Evolutionary conservation across 2,888 invertebrate genomes (phyloP), one percentile per base, ranked within the genome.

Genomic region (Pomacea canaliculata): DNA sequence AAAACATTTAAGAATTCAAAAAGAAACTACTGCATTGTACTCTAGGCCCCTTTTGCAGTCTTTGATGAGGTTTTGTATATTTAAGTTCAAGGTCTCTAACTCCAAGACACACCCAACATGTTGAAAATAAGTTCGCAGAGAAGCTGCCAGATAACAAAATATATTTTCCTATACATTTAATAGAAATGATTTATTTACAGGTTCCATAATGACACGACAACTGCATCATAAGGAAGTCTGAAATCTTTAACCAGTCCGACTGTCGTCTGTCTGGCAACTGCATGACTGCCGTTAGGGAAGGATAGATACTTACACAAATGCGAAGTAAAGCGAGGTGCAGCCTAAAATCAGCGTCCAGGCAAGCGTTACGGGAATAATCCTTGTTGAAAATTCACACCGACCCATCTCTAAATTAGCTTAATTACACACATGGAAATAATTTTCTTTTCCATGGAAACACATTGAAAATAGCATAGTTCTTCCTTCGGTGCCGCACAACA

Each of bases 341-440:
- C 95, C 95, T 91, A 99, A 93, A 88, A 99, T 94, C 91, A 99
- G 93, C 87, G 95, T 95, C 99, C 99, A 99, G 91, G 99, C 98
- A 93, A 97, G 96, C 91, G 96, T 96, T 92, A 98, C 98, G 92
- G 99, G 99, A 70, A 88, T 87, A 72, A 87, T 86, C 73, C 83
- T 82, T 23, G 87, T 85, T 76, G 87, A 88, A 75, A 85, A 84
- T 82, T 86, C 87, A 79, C 88, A 88, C 80, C 84, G 82, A 76
- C 85, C 79, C 87, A 88, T 87, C 73, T 70, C 84, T 80, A 70
- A 46, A 77, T 77, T 67, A 73, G 67, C 76, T 77, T 77, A 71
- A 69, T 67, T 72, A 77, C 66, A 69, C 71, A 71, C 48, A 71
- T 73, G 74, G 71, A 68, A 73, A 67, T 69, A 63, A 76, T 51